Base-by-base conservation (phyloP, 2,888 invertebrate genomes). In the Papilio elwesi region DNA sequence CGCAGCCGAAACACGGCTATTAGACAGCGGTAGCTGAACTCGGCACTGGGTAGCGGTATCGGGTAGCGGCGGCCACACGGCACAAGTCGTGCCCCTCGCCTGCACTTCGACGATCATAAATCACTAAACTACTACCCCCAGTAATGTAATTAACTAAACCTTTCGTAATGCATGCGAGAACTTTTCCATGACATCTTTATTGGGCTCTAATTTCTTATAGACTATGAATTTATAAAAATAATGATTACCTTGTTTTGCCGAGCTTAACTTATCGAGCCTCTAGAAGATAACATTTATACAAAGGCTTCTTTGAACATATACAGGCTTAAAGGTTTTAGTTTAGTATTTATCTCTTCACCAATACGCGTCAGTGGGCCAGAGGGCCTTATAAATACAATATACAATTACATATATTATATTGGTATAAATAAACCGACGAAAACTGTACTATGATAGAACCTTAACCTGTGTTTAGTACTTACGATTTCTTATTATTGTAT, bases 1-100 rank as follows among this genome's bases (percentile, higher is more conserved):
- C 83, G 83, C 78, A 78, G 86, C 86, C 87, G 83, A 89, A 92
- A 89, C 89, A 91, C 88, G 84, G 88, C 91, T 89, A 93, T 92
- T 93, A 92, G 92, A 91, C 89, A 91, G 88, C 83, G 86, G 90
- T 90, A 89, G 81, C 88, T 86, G 85, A 86, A 87, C 89, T 86
- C 86, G 83, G 83, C 81, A 83, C 64, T 49, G 64, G 12, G 91
- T 89, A 92, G 88, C 83, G 86, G 90, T 90, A 89, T 81, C 88
- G 87, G 85, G 87, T 87, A 89, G 86, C 86, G 83, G 83, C 82
- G 83, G 82, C 83, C 85, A 81, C 91, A 89, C 90, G 89, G 88
- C 90, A 92, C 90, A 91, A 91, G 91, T 91, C 88, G 78, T 80
- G 76, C 71, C 75, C 73, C 74, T 78, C 78, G 79, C 80, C 83